These are phyloP conservation scores for Lacerta bilineata DNA, from an alignment of 2,797 vertebrate species.

Conservation along the genomic window DNA sequence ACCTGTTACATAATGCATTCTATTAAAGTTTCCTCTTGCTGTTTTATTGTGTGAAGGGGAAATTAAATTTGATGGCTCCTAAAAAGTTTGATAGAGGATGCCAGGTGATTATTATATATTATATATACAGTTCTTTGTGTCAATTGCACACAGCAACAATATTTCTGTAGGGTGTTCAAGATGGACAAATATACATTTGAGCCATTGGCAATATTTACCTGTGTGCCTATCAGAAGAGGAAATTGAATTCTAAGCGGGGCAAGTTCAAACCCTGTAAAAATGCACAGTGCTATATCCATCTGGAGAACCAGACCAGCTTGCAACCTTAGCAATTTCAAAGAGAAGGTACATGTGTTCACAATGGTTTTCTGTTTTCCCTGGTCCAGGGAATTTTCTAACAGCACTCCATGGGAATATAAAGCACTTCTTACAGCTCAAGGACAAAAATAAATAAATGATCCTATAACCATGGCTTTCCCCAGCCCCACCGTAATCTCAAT, in stretches of 20 bases:
- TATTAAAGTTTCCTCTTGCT: constrained; percentile 84
- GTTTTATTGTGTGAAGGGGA: constrained; percentile 89
- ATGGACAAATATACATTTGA: constrained; percentile 72
- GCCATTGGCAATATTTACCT: constrained; percentile 70
- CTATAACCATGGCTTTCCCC: neutral
- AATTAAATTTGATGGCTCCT: constrained; percentile 89
- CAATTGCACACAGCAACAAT: constrained; percentile 75
- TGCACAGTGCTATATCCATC: constrained; percentile 49
- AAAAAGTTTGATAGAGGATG: constrained; percentile 81
- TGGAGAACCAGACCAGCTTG: constrained; percentile 51
- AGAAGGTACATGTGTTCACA: constrained; percentile 19
- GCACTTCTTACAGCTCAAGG: neutral
- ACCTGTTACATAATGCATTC: constrained; percentile 85
- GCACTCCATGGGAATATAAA: neutral
- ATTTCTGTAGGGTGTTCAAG: constrained; percentile 75
- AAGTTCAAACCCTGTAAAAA: constrained; percentile 69
- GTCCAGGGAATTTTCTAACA: neutral
- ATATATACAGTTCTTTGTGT: constrained; percentile 71
- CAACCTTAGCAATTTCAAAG: constrained; percentile 59
- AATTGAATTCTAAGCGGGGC: constrained; percentile 73
- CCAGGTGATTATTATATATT: constrained; percentile 80
- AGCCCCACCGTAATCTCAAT: neutral
- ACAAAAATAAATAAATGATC: neutral
- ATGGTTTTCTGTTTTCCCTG: constrained; percentile 41
- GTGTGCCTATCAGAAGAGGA: constrained; percentile 69